These are phyloP conservation scores for Acanthis flammea DNA, from an alignment of 2,797 vertebrate genomes.

Conservation along the genomic window DNA sequence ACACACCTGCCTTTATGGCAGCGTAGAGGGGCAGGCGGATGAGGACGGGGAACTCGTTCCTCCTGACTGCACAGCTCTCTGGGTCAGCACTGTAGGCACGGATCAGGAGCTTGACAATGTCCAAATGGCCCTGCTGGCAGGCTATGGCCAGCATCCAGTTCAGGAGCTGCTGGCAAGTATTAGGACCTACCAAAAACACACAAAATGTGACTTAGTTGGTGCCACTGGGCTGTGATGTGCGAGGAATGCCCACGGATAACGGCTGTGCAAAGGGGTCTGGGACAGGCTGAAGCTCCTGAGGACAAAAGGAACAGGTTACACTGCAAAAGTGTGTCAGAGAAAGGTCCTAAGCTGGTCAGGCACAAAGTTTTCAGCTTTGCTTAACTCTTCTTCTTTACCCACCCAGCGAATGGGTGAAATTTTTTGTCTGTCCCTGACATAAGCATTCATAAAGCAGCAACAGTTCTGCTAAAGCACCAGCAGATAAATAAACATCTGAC, in stretches of 20 bases:
- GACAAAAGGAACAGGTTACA: background rate
- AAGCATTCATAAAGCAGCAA: background rate
- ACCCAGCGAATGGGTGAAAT: background rate
- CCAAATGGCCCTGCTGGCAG: slow-evolving; percentile 87
- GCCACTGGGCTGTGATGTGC: accelerated
- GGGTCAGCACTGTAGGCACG: slow-evolving; percentile 84
- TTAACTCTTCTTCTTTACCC: background rate
- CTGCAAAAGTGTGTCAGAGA: background rate
- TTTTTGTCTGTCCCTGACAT: background rate
- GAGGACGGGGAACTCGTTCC: slow-evolving; percentile 87
- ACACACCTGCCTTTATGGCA: slow-evolving; percentile 86
- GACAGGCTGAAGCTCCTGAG: background rate
- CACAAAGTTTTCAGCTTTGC: background rate
- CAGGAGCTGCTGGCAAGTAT: slow-evolving; percentile 80
- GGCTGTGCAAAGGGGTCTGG: background rate
- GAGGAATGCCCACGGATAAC: background rate
- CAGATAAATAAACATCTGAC: background rate
- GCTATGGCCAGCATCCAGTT: slow-evolving; percentile 91
- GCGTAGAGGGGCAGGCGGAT: slow-evolving; percentile 88
- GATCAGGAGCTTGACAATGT: slow-evolving; percentile 85
- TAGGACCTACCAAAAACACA: slow-evolving; percentile 63
- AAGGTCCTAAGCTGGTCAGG: background rate
- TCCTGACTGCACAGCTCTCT: slow-evolving; percentile 83
- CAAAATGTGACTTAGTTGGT: background rate
- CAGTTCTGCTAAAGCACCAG: background rate